A percentile compares a stretch with the other conserved stretches of the same genome.
Evolutionary conservation across 2,113 vertebrate genomes (phyloP).

Genomic region (Opisthocomus hoazin): DNA sequence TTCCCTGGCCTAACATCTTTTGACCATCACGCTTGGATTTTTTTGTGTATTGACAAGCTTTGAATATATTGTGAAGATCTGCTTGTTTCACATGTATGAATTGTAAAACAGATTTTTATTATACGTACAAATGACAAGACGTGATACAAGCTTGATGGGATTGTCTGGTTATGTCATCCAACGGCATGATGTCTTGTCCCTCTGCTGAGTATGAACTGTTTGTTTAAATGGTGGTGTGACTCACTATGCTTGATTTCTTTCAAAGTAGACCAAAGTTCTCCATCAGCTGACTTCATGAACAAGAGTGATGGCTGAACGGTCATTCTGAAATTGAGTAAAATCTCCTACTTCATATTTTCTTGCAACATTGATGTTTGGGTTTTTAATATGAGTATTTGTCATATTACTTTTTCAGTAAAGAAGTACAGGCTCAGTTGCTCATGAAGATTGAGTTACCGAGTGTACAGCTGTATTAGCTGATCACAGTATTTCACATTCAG

Average conservation of each 20-base stretch:
- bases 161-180: neutral
- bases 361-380: neutral
- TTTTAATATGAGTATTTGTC: neutral
- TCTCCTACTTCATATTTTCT: neutral
- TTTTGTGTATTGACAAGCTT: neutral
- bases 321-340: neutral
- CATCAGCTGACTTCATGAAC: neutral
- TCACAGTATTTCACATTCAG: neutral
- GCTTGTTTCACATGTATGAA: neutral
- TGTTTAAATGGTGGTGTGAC: neutral
- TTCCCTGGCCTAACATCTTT: neutral
- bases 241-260: neutral
- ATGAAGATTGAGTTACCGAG: neutral
- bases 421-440: neutral
- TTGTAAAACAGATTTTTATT: neutral
- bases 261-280: neutral
- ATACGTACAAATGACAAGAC: neutral
- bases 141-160: neutral
- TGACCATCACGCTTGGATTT: neutral
- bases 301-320: neutral
- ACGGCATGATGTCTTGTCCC: neutral
- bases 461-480: neutral
- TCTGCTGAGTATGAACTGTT: neutral
- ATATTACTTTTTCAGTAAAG: neutral
- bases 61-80: neutral